These are phyloP conservation scores for Stictocephala bisonia DNA, from an alignment of 2,888 invertebrate species.

Conservation along the genomic window DNA sequence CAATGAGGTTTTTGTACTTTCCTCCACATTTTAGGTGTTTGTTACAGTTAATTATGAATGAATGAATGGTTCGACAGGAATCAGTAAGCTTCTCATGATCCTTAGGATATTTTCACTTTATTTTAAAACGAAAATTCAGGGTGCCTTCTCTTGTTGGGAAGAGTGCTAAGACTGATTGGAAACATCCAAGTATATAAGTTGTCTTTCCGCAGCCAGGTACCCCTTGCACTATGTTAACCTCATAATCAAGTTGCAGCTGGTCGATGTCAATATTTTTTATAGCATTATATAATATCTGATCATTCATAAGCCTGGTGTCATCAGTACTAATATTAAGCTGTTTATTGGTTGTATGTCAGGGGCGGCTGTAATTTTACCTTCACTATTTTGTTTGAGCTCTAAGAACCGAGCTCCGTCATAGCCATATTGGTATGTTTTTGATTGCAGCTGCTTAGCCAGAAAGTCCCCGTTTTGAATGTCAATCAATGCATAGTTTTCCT, in stretches of 20 bases:
- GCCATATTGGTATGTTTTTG: conserved; percentile 2
- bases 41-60: conserved; percentile 1
- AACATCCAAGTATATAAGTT: neutral
- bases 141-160: neutral
- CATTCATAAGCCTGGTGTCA: conserved; percentile 12
- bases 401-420: neutral
- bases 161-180: neutral
- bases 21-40: neutral
- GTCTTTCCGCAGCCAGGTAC: conserved; percentile 18
- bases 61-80: neutral
- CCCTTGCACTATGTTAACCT: conserved; percentile 4
- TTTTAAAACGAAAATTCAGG: neutral
- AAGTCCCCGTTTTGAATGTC: conserved; percentile 2
- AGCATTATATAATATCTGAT: conserved; percentile 6
- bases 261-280: conserved; percentile 4
- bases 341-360: neutral
- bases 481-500: conserved; percentile 6
- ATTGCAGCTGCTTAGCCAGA: neutral
- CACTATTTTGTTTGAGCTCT: neutral
- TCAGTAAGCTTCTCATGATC: no score
- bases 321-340: neutral
- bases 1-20: conserved; percentile 14
- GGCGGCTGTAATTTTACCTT: neutral
- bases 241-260: conserved; percentile 2
- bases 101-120: neutral